These are phyloP conservation scores for Stictonetta naevosa DNA, from an alignment of 2,113 vertebrate genomes.

Conservation along the genomic window DNA sequence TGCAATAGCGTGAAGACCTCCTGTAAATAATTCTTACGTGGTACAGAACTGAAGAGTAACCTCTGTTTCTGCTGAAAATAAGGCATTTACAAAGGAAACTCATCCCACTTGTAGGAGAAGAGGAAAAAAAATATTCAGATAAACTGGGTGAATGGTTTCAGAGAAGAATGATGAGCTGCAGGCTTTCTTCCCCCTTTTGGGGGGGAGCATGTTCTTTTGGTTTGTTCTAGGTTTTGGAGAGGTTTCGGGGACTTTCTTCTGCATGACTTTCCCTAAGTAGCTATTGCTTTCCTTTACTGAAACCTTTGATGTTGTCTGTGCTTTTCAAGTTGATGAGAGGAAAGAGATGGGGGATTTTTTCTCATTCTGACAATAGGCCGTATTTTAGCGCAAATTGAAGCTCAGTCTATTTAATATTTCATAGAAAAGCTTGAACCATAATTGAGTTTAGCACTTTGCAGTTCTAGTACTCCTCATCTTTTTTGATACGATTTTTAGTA, in stretches of 20 bases:
- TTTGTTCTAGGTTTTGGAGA: not conserved
- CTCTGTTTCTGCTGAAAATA: not conserved
- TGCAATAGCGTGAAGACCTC: rapidly evolving
- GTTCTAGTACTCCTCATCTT: not conserved
- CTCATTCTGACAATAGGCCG: not conserved
- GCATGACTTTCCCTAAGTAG: not conserved
- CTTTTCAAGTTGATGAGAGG: not conserved
- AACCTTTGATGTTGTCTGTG: not conserved
- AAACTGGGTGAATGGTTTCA: not conserved
- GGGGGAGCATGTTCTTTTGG: not conserved
- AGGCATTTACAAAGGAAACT: not conserved
- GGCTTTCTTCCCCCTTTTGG: not conserved
- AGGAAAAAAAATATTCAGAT: not conserved
- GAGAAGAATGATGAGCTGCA: not conserved
- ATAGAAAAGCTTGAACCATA: not conserved
- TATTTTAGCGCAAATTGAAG: not conserved
- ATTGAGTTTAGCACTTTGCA: not conserved
- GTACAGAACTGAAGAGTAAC: not conserved
- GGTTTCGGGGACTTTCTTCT: not conserved
- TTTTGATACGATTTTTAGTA: not conserved
- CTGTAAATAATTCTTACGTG: not conserved
- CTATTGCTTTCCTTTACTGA: not conserved
- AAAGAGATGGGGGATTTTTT: not conserved
- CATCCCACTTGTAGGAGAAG: not conserved
- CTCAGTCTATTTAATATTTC: not conserved